These are phyloP conservation scores for Cyclargus thomasi DNA, from an alignment of 1,140 invertebrate genomes.

Conservation along the genomic window DNA sequence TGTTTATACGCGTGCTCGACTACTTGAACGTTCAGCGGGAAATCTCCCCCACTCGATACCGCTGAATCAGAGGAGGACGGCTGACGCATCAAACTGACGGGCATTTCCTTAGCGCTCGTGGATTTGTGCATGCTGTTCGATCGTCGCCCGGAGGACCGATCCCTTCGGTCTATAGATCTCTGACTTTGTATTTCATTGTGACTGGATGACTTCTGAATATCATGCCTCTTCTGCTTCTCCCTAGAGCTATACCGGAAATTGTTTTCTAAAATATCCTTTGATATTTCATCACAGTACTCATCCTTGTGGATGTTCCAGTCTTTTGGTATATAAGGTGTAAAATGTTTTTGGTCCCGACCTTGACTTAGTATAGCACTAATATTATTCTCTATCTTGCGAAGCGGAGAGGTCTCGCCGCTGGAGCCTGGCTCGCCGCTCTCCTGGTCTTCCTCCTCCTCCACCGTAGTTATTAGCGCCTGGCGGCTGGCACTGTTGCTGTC, in stretches of 20 bases:
- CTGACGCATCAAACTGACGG: constrained; percentile 74
- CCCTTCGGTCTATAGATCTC: constrained; percentile 74
- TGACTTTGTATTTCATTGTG: constrained; percentile 77
- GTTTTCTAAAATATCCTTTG: constrained; percentile 71
- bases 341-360: constrained; percentile 74
- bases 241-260: constrained; percentile 71
- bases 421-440: constrained; percentile 70
- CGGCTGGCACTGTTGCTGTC: constrained; percentile 57
- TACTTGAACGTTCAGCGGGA: constrained; percentile 70
- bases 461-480: constrained; percentile 71
- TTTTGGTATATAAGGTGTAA: constrained; percentile 72
- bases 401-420: constrained; percentile 75
- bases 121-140: constrained; percentile 80
- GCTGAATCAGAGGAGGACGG: constrained; percentile 65
- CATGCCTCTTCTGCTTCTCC: constrained; percentile 72
- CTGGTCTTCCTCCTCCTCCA: constrained; percentile 80
- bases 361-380: constrained; percentile 78
- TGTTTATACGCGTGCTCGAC: constrained; percentile 71
- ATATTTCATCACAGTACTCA: constrained; percentile 73
- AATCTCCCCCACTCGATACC: constrained; percentile 70
- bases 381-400: constrained; percentile 81
- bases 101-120: constrained; percentile 81
- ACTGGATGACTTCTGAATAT: constrained; percentile 77
- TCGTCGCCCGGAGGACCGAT: constrained; percentile 68
- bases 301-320: constrained; percentile 76